Percentiles rank a stretch among this genome's conserved stretches.
Conservation (phyloP, 2,888 invertebrate genomes). For the Pharmacophagus antenor region DNA sequence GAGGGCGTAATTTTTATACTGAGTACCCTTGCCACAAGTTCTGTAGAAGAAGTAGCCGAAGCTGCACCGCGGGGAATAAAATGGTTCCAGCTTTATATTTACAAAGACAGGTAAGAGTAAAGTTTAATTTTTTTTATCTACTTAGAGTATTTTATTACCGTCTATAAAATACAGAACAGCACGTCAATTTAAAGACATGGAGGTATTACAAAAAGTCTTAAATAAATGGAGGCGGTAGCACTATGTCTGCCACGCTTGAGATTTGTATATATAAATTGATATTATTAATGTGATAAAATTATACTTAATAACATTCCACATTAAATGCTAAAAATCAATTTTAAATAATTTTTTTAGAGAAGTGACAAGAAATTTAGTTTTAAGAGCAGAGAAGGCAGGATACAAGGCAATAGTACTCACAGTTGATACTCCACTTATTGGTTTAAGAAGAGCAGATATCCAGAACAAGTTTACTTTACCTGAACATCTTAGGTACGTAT, state of each 20-base stretch:
- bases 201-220: neutral
- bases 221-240: no score
- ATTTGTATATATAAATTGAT: no score
- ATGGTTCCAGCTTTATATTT: conserved; percentile 97
- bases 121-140: neutral
- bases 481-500: conserved; percentile 84
- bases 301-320: no score
- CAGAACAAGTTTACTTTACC: conserved; percentile 92
- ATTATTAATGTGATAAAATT: no score
- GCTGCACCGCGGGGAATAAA: conserved; percentile 88
- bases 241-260: no score
- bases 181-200: neutral
- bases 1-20: conserved; percentile 88
- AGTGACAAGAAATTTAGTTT: conserved; percentile 86
- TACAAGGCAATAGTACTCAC: conserved; percentile 93
- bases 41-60: conserved; percentile 91
- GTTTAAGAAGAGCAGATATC: conserved; percentile 89
- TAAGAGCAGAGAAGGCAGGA: conserved; percentile 90
- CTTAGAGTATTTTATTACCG: neutral
- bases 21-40: conserved; percentile 92
- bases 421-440: conserved; percentile 93
- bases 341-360: conserved; percentile 77
- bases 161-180: neutral
- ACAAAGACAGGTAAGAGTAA: conserved; percentile 85
- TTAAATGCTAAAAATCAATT: no score